These are phyloP conservation scores for Ametastegia equiseti DNA, from an alignment of 2,888 invertebrate species.

Conservation along the genomic window DNA sequence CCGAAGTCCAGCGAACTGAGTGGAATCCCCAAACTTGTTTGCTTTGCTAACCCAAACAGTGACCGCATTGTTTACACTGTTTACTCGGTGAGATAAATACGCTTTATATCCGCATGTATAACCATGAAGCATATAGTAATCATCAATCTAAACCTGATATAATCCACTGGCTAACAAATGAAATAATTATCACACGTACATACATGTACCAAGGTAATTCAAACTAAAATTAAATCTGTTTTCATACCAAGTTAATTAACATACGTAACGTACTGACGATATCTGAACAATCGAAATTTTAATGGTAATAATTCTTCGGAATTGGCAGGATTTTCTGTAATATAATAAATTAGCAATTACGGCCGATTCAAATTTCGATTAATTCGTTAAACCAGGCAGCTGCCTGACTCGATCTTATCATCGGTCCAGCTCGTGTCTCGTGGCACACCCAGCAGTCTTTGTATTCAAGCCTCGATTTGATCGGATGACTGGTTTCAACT, in stretches of 20 bases:
- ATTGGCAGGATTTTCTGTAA: too few relatives aligned
- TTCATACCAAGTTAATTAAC: too few relatives aligned
- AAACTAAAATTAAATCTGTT: too few relatives aligned
- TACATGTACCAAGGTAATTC: too few relatives aligned
- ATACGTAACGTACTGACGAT: too few relatives aligned
- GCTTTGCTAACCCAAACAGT: conserved; percentile 17
- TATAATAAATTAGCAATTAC: too few relatives aligned
- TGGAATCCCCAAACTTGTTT: conserved; percentile 15
- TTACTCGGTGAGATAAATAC: conserved; percentile 2
- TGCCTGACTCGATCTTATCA: background rate
- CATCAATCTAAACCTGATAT: background rate
- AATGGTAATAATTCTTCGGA: too few relatives aligned
- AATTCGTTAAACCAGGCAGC: background rate
- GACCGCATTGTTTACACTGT: conserved; percentile 14
- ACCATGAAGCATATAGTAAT: background rate
- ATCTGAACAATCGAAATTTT: too few relatives aligned
- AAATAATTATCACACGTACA: background rate
- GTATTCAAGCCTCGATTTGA: background rate
- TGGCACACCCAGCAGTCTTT: background rate
- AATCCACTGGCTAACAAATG: background rate
- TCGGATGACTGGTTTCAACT: background rate
- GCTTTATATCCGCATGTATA: background rate
- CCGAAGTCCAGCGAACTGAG: background rate
- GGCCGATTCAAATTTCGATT: background rate
- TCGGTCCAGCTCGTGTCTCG: background rate